Percentiles rank a stretch among this genome's conserved stretches.
Evolutionary conservation across 2,797 vertebrate genomes (phyloP).

Genomic region (Pseudocheirus occidentalis): DNA sequence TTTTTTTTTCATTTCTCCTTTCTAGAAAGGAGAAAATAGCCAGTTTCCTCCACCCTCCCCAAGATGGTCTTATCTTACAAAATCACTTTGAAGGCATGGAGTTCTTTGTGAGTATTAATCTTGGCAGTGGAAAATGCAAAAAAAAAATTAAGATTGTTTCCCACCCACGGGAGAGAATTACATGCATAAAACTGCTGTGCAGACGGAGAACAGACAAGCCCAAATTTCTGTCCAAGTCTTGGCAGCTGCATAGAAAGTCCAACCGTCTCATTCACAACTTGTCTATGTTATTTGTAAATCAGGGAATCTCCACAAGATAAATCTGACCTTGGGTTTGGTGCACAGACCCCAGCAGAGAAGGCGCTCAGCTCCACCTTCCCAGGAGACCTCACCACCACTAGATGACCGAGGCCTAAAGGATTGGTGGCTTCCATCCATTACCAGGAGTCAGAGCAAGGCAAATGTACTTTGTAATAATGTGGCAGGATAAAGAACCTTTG

Average conservation of each 20-base stretch:
- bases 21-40: not conserved
- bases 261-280: not conserved
- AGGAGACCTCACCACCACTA: not conserved
- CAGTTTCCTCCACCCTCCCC: not conserved
- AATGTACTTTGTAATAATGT: not conserved
- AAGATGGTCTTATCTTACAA: not conserved
- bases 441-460: not conserved
- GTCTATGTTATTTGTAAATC: not conserved
- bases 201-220: slow-evolving; percentile 51
- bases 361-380: not conserved
- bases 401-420: not conserved
- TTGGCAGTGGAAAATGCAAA: slow-evolving; percentile 13
- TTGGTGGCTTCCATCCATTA: not conserved
- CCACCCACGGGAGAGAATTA: slow-evolving; percentile 42
- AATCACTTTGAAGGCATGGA: not conserved
- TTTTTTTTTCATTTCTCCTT: not conserved
- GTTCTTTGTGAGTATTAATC: slow-evolving; percentile 24
- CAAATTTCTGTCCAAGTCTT: slow-evolving; percentile 52
- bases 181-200: slow-evolving; percentile 52
- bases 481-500: not conserved
- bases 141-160: slow-evolving; percentile 33
- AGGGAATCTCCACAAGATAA: slow-evolving; percentile 25
- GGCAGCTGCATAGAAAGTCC: slow-evolving; percentile 43
- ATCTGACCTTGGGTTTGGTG: not conserved
- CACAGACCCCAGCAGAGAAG: not conserved